Evolutionary conservation across 2,797 vertebrate genomes (phyloP).

Genomic region (Masticophis lateralis): DNA sequence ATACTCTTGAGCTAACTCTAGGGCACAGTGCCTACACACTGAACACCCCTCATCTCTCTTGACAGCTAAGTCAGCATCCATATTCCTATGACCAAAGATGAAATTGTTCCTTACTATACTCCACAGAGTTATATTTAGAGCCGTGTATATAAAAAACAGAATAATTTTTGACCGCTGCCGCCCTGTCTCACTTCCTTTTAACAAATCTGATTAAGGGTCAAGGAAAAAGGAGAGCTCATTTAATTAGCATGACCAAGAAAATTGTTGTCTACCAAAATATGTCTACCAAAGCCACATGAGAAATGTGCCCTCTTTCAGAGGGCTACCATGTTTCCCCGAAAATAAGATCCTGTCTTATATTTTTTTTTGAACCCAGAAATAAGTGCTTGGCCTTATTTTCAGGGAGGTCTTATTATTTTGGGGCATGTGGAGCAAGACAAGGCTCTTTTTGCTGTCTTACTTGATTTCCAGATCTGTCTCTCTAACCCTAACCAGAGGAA

Average conservation of each 20-base stretch:
- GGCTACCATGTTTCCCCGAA: no score
- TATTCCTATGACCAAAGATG: neutral
- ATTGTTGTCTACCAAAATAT: neutral
- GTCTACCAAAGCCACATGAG: neutral
- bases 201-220: neutral
- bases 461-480: no score
- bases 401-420: no score
- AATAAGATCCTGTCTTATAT: no score
- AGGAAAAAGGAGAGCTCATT: neutral
- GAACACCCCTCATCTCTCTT: neutral
- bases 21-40: neutral
- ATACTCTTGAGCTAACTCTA: slow-evolving; percentile 21
- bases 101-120: neutral
- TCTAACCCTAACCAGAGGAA: no score
- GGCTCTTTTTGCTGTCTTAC: no score
- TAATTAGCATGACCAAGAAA: neutral
- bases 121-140: neutral
- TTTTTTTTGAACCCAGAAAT: no score
- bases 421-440: no score
- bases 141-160: neutral
- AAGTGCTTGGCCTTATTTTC: no score
- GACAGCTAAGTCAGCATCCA: neutral
- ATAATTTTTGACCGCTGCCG: neutral
- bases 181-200: neutral
- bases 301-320: neutral